A percentile compares a stretch with the other conserved stretches of the same genome.
phyloP scores from a whole-genome alignment of 1,140 invertebrate genomes.

The Monomorium pharaonis region DNA sequence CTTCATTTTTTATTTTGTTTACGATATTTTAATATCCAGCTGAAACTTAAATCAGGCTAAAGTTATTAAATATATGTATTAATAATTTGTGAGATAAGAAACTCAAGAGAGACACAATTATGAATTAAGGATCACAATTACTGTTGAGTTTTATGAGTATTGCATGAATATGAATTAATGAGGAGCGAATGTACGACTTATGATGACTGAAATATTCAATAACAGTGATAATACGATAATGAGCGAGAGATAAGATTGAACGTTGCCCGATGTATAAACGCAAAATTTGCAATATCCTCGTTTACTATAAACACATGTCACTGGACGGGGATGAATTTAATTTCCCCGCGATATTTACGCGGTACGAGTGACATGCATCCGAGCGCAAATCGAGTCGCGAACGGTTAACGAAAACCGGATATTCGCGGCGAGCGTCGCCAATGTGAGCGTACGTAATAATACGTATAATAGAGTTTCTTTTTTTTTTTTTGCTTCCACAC shows the following conservation, averaged over 20 bases:
- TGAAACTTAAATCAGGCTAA: too few species aligned
- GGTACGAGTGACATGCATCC: constrained; percentile 20
- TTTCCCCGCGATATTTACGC: constrained; percentile 35
- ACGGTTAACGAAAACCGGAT: constrained; percentile 44
- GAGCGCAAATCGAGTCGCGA: constrained; percentile 28
- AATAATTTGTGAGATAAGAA: neutral
- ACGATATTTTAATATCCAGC: neutral
- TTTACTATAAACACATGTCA: constrained; percentile 21
- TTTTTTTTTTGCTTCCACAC: constrained; percentile 32
- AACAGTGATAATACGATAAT: neutral
- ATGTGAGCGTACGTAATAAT: neutral
- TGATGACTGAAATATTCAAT: constrained; percentile 8
- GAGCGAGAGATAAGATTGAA: neutral
- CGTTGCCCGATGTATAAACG: neutral
- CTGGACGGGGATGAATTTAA: constrained; percentile 25
- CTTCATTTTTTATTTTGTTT: neutral
- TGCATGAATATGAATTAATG: neutral
- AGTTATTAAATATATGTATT: neutral
- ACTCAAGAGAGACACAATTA: neutral
- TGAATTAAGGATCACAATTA: neutral
- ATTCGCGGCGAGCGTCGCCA: constrained; percentile 5
- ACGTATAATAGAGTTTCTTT: neutral
- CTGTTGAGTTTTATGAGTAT: neutral
- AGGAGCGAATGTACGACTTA: neutral
- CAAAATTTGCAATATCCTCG: constrained; percentile 11